A percentile compares a stretch with the other conserved stretches of the same genome.
phyloP scores from a whole-genome alignment of 2,888 invertebrate genomes.

The Entomobrya multifasciata region DNA sequence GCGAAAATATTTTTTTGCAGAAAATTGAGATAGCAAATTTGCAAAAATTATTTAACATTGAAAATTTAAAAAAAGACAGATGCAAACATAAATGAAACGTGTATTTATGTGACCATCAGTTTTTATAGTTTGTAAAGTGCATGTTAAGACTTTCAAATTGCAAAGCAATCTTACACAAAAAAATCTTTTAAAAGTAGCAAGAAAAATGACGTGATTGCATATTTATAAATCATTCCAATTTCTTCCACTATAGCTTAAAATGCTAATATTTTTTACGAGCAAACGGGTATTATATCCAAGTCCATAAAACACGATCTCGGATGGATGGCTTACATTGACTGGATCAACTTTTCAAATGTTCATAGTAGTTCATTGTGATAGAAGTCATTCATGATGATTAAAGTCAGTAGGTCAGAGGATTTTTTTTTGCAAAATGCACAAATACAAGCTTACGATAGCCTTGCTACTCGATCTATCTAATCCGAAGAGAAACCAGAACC shows the following conservation, averaged over 20 bases:
- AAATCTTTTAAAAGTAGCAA: neutral
- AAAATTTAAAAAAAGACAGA: neutral
- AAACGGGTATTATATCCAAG: too few relatives aligned
- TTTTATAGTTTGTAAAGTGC: constrained; percentile 1
- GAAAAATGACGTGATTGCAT: neutral
- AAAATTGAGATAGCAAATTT: neutral
- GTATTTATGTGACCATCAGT: neutral
- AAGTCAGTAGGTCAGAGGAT: neutral
- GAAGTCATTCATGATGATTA: neutral
- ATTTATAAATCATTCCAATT: neutral
- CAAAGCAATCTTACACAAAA: neutral
- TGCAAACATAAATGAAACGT: constrained; percentile 16
- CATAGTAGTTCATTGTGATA: too few relatives aligned
- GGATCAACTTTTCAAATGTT: neutral
- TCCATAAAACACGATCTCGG: too few relatives aligned
- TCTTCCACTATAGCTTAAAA: too few relatives aligned
- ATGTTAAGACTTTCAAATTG: neutral
- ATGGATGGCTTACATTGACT: neutral
- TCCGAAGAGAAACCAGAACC: constrained; percentile 9
- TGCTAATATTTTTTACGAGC: too few relatives aligned
- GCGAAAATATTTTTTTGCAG: neutral
- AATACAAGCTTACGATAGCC: neutral
- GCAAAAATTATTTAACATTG: neutral
- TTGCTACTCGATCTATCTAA: constrained; percentile 6
- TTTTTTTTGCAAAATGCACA: neutral